Evolutionary conservation across 2,797 vertebrate genomes (phyloP).

Genomic region (Eulemur albifrons): DNA sequence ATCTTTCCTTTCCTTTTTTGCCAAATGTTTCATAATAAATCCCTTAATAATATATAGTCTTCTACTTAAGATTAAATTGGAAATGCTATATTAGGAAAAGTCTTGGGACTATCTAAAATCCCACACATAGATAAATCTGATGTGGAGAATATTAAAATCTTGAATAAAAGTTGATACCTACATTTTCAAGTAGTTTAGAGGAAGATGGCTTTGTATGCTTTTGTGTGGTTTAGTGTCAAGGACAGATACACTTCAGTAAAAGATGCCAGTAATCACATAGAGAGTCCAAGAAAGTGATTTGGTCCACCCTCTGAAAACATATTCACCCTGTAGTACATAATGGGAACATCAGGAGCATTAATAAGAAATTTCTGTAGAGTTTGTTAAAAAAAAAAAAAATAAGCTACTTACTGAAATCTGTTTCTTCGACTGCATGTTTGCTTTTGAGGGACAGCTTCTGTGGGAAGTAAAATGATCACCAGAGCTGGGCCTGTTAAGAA

Average conservation of each 20-base stretch:
- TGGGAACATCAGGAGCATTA: not conserved
- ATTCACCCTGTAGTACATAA: not conserved
- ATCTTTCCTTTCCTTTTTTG: slow-evolving; percentile 82
- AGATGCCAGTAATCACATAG: not conserved
- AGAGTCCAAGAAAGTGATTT: not conserved
- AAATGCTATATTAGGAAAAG: slow-evolving; percentile 51
- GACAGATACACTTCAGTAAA: not conserved
- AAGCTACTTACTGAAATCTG: slow-evolving; percentile 24
- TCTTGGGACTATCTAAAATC: slow-evolving; percentile 4
- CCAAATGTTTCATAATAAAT: slow-evolving; percentile 80
- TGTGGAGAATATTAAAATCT: slow-evolving; percentile 21
- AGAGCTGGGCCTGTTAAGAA: not conserved
- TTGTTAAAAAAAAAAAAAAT: slow-evolving; percentile 25
- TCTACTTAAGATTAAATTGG: slow-evolving; percentile 53
- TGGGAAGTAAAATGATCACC: slow-evolving; percentile 8
- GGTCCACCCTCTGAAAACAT: not conserved
- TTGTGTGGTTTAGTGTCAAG: not conserved
- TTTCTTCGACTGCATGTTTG: not conserved
- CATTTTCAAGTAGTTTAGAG: not conserved
- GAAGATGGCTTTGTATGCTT: not conserved
- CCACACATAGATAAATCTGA: not conserved
- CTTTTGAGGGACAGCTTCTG: not conserved
- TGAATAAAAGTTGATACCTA: not conserved
- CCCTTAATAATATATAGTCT: slow-evolving; percentile 69
- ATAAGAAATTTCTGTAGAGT: not conserved